A percentile compares a stretch with the other conserved stretches of the same genome.
phyloP scores from a whole-genome alignment of 2,113 vertebrate species.

The Amblyopsis rosae region DNA sequence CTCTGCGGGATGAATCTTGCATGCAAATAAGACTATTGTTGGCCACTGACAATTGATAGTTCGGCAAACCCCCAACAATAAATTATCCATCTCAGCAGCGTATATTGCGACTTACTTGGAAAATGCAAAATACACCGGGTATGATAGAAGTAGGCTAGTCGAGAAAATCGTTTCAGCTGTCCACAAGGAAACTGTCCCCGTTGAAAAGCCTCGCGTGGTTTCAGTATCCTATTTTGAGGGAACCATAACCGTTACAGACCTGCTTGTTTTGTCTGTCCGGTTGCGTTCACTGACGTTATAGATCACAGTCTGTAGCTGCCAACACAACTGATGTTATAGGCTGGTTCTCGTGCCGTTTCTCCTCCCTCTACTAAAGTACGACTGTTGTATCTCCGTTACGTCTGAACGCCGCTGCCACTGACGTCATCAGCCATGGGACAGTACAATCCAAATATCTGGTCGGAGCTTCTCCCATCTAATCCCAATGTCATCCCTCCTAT shows the following conservation, averaged over 20 bases:
- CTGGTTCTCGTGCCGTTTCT: slow-evolving; percentile 51
- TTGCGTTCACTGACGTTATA: slow-evolving; percentile 54
- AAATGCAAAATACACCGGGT: slow-evolving; percentile 53
- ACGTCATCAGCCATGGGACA: slow-evolving; percentile 63
- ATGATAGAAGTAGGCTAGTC: slow-evolving; percentile 42
- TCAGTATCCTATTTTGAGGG: not conserved
- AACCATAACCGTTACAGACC: slow-evolving; percentile 14
- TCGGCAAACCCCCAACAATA: not conserved
- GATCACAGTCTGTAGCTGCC: slow-evolving; percentile 63
- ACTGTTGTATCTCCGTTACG: slow-evolving; percentile 74
- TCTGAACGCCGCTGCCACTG: slow-evolving; percentile 54
- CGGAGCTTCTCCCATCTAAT: slow-evolving; percentile 37
- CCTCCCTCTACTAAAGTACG: slow-evolving; percentile 66
- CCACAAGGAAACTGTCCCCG: slow-evolving; percentile 31
- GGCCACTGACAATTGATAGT: slow-evolving; percentile 28
- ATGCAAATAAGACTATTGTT: slow-evolving; percentile 21
- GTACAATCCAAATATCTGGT: slow-evolving; percentile 41
- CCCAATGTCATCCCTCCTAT: slow-evolving; percentile 1
- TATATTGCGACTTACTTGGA: slow-evolving; percentile 61
- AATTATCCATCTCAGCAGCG: not conserved
- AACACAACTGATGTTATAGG: slow-evolving; percentile 57
- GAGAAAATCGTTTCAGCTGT: slow-evolving; percentile 32
- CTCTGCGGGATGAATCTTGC: slow-evolving; percentile 33
- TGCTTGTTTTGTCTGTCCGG: slow-evolving; percentile 38
- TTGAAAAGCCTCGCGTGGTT: slow-evolving; percentile 21